Base-by-base conservation (phyloP, 2,797 vertebrate genomes). In the Gallinago stenura region DNA sequence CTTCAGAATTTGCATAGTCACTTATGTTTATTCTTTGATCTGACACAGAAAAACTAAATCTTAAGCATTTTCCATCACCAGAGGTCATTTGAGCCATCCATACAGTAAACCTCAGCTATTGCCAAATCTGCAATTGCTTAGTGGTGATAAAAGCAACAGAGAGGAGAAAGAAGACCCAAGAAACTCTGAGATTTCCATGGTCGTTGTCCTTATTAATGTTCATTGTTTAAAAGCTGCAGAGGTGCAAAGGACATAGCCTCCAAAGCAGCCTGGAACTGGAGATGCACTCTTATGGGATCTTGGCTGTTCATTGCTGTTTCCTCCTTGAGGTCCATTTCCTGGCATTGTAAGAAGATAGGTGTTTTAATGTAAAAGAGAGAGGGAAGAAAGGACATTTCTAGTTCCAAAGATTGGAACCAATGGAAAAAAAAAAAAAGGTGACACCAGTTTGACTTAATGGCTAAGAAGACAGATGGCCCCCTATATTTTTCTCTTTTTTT, bases 21-120 rank as follows among this genome's bases (percentile, higher is more conserved):
- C 30, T 20, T 5, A 69, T 83, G 48, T 91, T 94, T 93, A 71
- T 68, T 72, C 94, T 91, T 95, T 85, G 41, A 83, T 88, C 46
- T 90, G 77, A 78, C 69, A 76, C 24, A 76, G 65, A 61, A 88
- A 89, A 89, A 69, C 54, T 91, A 72, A 69, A 75, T 83, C 68
- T 77, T 83, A 87, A 81, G 53, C 1, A 62, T 93, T 88, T 93
- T 89, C 79, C n/a, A 46, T 91, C 72, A 46, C 43, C 45, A 88
- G 30, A 83, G 58, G 76, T 78, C 62, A 66, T 65, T 39, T 65
- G 57, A 90, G 17, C 15, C 79, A 48, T 83, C 62, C 43, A 61
- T 41, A 65, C 21, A 69, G 41, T 78, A 65, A 95, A 83, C 9
- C 24, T 89, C 76, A 90, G 16, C 22, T 92, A 75, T 78, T 91